Percentiles rank a stretch among this genome's conserved stretches.
Conservation (phyloP, 2,888 invertebrate species). For the Priocnemis perturbator region DNA sequence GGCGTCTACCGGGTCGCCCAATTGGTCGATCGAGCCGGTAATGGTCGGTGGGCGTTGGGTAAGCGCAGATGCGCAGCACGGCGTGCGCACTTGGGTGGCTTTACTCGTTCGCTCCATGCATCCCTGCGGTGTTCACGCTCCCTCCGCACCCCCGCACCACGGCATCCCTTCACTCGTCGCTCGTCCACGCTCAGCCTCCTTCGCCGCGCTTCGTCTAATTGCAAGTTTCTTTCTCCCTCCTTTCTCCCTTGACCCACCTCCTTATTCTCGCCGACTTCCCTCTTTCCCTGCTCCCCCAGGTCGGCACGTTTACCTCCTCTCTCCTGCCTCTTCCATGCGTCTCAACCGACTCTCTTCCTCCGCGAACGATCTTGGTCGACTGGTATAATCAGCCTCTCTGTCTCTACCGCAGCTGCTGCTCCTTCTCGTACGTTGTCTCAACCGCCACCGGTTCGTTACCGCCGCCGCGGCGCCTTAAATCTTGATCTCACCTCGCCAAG, state of each 20-base stretch:
- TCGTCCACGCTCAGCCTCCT: conserved; percentile 22
- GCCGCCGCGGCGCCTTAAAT: conserved; percentile 65
- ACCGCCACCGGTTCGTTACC: background rate
- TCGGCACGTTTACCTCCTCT: conserved; percentile 13
- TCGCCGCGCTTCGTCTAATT: conserved; percentile 14
- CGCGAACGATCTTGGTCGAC: background rate
- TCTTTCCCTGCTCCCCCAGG: background rate
- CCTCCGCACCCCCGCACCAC: too few species aligned
- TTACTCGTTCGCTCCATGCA: conserved; percentile 47
- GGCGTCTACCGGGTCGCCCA: conserved; percentile 70
- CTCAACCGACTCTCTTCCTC: conserved; percentile 17
- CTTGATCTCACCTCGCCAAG: conserved; percentile 69
- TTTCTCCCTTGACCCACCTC: conserved; percentile 18
- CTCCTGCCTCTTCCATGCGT: background rate
- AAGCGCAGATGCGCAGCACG: conserved; percentile 67
- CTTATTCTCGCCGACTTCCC: background rate
- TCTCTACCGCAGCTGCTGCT: background rate
- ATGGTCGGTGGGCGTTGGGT: conserved; percentile 73
- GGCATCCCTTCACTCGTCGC: conserved; percentile 8
- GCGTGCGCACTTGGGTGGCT: conserved; percentile 67
- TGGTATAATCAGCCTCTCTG: background rate
- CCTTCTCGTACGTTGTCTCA: background rate
- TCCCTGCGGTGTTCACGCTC: conserved; percentile 45
- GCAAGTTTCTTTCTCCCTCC: conserved; percentile 14
- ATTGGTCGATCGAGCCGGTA: conserved; percentile 72